These are phyloP conservation scores for Synchiropus splendidus DNA, from an alignment of 2,113 vertebrate species.

Conservation along the genomic window DNA sequence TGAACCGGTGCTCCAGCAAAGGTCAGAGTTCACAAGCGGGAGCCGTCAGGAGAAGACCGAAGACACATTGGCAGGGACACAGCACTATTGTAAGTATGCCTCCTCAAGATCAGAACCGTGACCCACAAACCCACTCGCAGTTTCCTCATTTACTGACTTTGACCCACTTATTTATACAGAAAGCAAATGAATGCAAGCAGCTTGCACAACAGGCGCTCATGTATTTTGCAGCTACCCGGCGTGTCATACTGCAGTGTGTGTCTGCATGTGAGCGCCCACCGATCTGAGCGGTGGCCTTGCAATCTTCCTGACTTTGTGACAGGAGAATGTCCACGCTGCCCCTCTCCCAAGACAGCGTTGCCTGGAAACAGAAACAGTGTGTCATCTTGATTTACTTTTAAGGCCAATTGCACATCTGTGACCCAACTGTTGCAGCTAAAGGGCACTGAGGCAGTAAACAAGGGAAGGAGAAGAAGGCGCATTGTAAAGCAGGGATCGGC, in stretches of 20 bases:
- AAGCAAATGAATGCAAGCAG: no score
- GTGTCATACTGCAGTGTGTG: slow-evolving; percentile 2
- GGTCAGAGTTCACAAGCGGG: slow-evolving; percentile 46
- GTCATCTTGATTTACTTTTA: slow-evolving; percentile 48
- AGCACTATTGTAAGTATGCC: slow-evolving; percentile 60
- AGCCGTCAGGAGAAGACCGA: slow-evolving; percentile 45
- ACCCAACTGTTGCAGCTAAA: slow-evolving; percentile 40
- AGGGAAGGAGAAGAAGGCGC: background rate
- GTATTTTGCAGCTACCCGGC: background rate
- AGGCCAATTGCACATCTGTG: slow-evolving; percentile 34
- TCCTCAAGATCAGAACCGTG: slow-evolving; percentile 2
- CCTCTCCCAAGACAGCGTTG: slow-evolving; percentile 51
- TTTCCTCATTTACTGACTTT: no score
- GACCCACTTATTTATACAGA: no score
- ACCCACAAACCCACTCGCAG: slow-evolving; percentile 3
- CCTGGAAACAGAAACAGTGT: slow-evolving; percentile 48
- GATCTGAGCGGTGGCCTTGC: slow-evolving; percentile 30
- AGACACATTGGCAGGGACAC: slow-evolving; percentile 42
- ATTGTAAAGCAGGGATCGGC: background rate
- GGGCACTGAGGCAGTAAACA: slow-evolving; percentile 16
- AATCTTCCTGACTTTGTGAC: slow-evolving; percentile 52
- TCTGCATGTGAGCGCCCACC: slow-evolving; percentile 1
- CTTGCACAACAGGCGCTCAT: background rate
- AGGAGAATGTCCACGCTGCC: slow-evolving; percentile 36
- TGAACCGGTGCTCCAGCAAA: slow-evolving; percentile 48